Evolutionary conservation across 2,888 invertebrate genomes (phyloP), one percentile per base, ranked within the genome.

Genomic region (Anagyrus pseudococci): DNA sequence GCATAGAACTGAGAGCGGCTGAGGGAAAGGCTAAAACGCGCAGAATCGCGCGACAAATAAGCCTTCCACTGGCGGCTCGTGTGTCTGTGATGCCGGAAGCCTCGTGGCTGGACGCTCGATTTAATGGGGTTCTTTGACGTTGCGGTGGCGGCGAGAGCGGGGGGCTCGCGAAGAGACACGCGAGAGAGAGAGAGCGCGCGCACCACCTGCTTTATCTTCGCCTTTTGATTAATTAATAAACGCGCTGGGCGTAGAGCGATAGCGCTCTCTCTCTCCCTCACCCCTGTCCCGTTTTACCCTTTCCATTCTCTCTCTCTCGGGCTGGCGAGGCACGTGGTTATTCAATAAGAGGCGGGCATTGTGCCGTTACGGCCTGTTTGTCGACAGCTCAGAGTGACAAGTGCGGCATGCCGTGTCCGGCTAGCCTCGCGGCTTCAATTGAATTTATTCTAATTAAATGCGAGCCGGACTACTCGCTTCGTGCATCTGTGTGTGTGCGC

Each of bases 371-470:
- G n/a, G n/a, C n/a, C n/a, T n/a, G n/a, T n/a, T 29, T 29, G 29
- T 29, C 8, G 2, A 8, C 33, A 37, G 15, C 40, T 41, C 17
- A 26, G n/a, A 40, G 19, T 41, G 41, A 49, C 57, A 41, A 26
- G 41, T 20, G 29, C 48, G 47, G 13, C 37, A 23, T 37, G 33
- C 2, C 40, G n/a, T 41, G 8, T 49, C 20, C 7, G 10, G 13
- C 13, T 6, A 15, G n/a, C 20, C 20, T 13, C 13, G 8, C 20
- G 4, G 10, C 26, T 26, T 26, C 40, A 26, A 57, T 17, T 40
- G 48, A 48, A 26, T 49, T 57, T 41, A 49, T 41, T 49, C 41
- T 49, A 29, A 49, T 57, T 49, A 56, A 56, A 47, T 47, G 56
- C 40, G 48, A 48, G 40, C 47, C 17, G 44, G 55, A 22, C n/a